phyloP scores from a whole-genome alignment of 2,888 invertebrate genomes.

The Creontiades dilutus region DNA sequence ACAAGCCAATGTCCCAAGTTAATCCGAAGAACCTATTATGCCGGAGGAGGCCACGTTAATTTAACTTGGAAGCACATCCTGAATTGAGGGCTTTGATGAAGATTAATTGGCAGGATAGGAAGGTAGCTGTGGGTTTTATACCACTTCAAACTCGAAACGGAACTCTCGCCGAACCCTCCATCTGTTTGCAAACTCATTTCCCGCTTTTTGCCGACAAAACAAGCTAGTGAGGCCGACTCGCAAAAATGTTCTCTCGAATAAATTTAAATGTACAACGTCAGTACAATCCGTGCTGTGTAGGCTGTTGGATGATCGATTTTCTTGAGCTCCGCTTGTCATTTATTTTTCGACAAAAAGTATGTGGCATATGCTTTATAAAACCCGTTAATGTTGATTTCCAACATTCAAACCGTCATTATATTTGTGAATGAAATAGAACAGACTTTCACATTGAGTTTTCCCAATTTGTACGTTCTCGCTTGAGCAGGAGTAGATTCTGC shows the following conservation, averaged over 20 bases:
- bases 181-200: neutral
- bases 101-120: slow-evolving; percentile 59
- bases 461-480: too few relatives aligned
- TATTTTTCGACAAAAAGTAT: too few relatives aligned
- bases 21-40: slow-evolving; percentile 63
- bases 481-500: too few relatives aligned
- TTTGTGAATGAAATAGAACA: too few relatives aligned
- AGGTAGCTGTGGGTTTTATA: slow-evolving; percentile 37
- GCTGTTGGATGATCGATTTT: too few relatives aligned
- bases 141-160: slow-evolving; percentile 24
- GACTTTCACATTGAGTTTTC: too few relatives aligned
- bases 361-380: too few relatives aligned
- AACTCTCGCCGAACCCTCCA: neutral
- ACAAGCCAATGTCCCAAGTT: slow-evolving; percentile 65
- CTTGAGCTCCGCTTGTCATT: too few relatives aligned
- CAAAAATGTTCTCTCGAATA: neutral
- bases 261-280: neutral
- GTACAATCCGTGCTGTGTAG: too few relatives aligned
- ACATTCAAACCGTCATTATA: too few relatives aligned
- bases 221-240: neutral
- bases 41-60: slow-evolving; percentile 54
- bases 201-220: neutral
- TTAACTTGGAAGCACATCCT: slow-evolving; percentile 69
- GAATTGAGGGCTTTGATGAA: slow-evolving; percentile 67
- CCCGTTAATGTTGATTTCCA: too few relatives aligned